Base-by-base conservation (phyloP, 2,888 invertebrate species). In the Sipha maydis region DNA sequence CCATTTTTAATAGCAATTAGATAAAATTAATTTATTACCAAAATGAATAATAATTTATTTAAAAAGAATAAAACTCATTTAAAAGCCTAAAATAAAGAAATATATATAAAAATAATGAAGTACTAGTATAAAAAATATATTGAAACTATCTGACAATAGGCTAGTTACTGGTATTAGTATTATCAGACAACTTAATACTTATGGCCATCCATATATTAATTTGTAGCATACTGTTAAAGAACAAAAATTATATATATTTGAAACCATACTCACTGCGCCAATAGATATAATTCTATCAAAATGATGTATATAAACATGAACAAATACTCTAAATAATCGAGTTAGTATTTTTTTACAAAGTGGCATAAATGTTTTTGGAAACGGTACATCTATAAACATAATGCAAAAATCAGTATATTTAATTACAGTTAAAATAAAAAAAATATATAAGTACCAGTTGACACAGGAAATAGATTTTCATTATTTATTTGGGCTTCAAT, bases 271-370 rank as follows among this genome's bases (percentile, higher is more conserved):
- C 93, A 97, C 97, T 67, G 97, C 97, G 90, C 97, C 96, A 91
- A 97, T 96, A 77, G 95, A 94, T 41, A 96, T 95, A 90, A 98
- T 94, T 91, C 96, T 94, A 91, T 98, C 97, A 92, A 98, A 98
- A 92, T 98, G 98, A 92, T 98, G 97, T 90, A 98, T 98, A 91
- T 98, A 98, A 76, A 97, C 97, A 92, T 98, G 97, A 1, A 98
- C 97, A 92, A 98, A 98, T 7, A 98, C 97, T 90, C 97, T 93
- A 92, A 97, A 97, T 76, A 98, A 92, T 83, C 97, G 93, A 0
- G 97, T 97, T 90, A 98, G 92, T 90, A 98, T 97, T 93, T 98
- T 98, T 91, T 96, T 95, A 91, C 97, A 96, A 25, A 95, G 93
- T 54, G 94, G 94, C 54, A 94, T 91, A 92, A 97, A 98, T 83